Base-by-base conservation (phyloP, 2,797 vertebrate species). In the Pachyuromys duprasi region DNA sequence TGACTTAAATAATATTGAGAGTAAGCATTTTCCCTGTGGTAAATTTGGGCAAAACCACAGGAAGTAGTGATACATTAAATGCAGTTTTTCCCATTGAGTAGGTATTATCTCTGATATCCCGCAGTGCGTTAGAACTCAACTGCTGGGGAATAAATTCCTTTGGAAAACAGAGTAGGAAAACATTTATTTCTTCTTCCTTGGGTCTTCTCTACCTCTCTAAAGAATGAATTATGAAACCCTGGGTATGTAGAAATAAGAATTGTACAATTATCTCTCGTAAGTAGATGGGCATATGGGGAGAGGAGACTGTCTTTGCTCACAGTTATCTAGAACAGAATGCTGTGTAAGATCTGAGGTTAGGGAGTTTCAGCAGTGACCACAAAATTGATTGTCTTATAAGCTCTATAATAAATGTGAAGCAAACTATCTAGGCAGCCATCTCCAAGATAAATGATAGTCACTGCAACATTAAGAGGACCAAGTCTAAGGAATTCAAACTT, bases 11-110 rank as follows among this genome's bases (percentile, higher is more conserved):
- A 95, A 93, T 79, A 55, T 95, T 69, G 92, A 95, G 6, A 81
- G 60, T 94, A 89, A 95, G 65, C 82, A 89, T 97, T 94, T 93
- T 97, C 92, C 96, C 84, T 93, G 78, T 89, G 93, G 86, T 84
- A 93, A 96, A 91, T 83, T 96, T 78, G 80, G 86, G 55, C n/a
- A 72, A 89, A 96, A 63, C 93, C 84, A 82, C 81, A 89, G 97
- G 95, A 94, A 90, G 78, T 57, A 72, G 72, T 18, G 45, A 90
- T 90, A 39, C n/a, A 96, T 89, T 89, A 94, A 92, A 94, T 96
- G 74, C 26, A 49, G 91, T 93, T 93, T 90, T 93, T 17, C 42
- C 63, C n/a, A 60, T 20, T 86, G 57, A 94, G 42, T 75, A 57
- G 81, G 20, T 49, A 53, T 96, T 88, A 79, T 83, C 53, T 79